These are phyloP conservation scores for human DNA, from an alignment of 2,113 vertebrate species.

Conservation along the genomic window DNA sequence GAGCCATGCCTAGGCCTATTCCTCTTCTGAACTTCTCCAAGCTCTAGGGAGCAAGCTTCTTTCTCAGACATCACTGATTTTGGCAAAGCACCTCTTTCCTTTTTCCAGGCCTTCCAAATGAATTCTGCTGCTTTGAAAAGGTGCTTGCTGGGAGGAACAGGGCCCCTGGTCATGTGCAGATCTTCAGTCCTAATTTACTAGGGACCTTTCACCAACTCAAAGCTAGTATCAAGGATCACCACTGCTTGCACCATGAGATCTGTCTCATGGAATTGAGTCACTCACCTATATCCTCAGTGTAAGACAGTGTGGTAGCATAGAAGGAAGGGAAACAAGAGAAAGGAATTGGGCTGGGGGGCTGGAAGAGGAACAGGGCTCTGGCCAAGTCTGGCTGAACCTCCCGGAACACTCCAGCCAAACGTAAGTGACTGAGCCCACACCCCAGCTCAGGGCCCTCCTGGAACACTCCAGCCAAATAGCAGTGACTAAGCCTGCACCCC, in stretches of 20 bases:
- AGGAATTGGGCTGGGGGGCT: background rate
- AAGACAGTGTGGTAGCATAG: background rate
- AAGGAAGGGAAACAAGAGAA: no score
- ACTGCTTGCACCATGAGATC: background rate
- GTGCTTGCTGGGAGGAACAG: background rate
- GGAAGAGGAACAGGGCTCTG: background rate
- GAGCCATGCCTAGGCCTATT: background rate
- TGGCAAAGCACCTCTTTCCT: background rate
- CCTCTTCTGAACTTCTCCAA: background rate
- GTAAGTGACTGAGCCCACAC: rapidly evolving
- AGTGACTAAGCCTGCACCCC: no score
- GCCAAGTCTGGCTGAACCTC: background rate
- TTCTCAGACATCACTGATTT: background rate
- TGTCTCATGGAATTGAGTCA: no score
- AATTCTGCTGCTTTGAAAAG: background rate
- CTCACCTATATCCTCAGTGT: rapidly evolving
- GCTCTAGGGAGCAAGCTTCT: background rate
- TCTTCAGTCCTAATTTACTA: no score
- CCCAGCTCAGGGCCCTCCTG: background rate
- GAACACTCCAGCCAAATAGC: no score
- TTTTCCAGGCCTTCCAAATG: background rate
- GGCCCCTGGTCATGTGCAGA: background rate
- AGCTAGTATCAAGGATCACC: background rate
- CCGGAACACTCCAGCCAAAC: rapidly evolving
- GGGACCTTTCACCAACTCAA: rapidly evolving